These are phyloP conservation scores for Tuta absoluta DNA, from an alignment of 2,888 invertebrate species.

Conservation along the genomic window DNA sequence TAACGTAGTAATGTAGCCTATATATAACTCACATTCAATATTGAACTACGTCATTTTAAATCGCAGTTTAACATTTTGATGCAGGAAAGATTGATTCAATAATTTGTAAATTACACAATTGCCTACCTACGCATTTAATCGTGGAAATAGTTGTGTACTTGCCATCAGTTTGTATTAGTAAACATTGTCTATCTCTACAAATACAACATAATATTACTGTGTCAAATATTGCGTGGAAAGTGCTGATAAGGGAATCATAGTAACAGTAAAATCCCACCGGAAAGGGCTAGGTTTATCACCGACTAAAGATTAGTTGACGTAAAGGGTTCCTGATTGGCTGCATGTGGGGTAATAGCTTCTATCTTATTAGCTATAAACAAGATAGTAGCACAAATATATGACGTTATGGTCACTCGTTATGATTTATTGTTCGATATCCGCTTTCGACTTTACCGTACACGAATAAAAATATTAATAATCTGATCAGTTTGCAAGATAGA, in stretches of 20 bases:
- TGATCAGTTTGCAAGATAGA: too few relatives aligned
- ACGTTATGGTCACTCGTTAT: slow-evolving; percentile 2
- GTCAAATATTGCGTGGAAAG: slow-evolving; percentile 4
- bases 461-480: neutral
- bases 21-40: too few relatives aligned
- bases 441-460: neutral
- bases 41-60: too few relatives aligned
- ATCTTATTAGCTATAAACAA: slow-evolving; percentile 14
- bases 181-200: neutral
- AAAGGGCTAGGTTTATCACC: slow-evolving; percentile 11
- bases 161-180: too few relatives aligned
- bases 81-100: slow-evolving; percentile 1
- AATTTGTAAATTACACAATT: neutral
- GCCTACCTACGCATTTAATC: too few relatives aligned
- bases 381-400: slow-evolving; percentile 1
- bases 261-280: slow-evolving; percentile 5
- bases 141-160: too few relatives aligned
- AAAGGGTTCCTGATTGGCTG: slow-evolving; percentile 10
- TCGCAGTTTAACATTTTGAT: neutral
- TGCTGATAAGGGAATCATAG: neutral
- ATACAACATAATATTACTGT: neutral
- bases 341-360: slow-evolving; percentile 3
- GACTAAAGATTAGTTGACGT: slow-evolving; percentile 12
- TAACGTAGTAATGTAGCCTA: too few relatives aligned
- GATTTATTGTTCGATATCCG: neutral